Conservation (phyloP, 2,797 vertebrate species). For the Anguilla anguilla region DNA sequence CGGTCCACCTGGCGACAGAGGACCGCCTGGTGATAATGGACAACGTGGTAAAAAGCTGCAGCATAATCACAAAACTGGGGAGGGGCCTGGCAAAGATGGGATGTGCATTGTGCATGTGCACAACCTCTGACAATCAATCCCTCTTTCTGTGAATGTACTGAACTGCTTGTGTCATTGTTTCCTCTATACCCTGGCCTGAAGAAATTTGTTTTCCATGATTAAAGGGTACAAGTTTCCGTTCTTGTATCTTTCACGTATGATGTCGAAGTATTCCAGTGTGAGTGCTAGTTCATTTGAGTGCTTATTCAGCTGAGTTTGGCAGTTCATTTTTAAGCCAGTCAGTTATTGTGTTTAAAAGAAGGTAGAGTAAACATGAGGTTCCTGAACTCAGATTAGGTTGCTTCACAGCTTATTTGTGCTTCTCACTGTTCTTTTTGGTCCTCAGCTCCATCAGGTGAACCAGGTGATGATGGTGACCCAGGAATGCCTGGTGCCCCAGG, state of each 20-base stretch:
- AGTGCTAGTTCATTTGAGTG: background rate
- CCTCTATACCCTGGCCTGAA: background rate
- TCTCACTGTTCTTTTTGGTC: background rate
- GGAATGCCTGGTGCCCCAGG: conserved; percentile 58
- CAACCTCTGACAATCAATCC: background rate
- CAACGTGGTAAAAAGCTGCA: conserved; percentile 52
- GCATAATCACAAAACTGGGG: background rate
- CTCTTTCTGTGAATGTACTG: background rate
- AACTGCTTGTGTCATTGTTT: background rate
- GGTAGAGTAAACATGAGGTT: background rate
- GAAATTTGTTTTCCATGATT: background rate
- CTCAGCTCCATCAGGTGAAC: conserved; percentile 56
- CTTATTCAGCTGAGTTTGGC: background rate
- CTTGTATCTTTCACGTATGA: background rate
- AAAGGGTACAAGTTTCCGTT: background rate
- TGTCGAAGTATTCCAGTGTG: too few relatives aligned
- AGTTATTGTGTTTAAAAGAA: background rate
- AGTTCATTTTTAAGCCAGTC: background rate
- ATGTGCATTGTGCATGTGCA: background rate
- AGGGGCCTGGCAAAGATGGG: background rate
- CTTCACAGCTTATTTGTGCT: background rate
- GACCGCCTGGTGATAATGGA: conserved; percentile 57
- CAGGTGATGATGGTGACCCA: conserved; percentile 56
- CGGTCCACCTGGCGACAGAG: conserved; percentile 62
- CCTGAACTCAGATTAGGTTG: background rate